Evolutionary conservation across 1,140 invertebrate genomes (phyloP).

Genomic region (Drosophila nigrodunni): DNA sequence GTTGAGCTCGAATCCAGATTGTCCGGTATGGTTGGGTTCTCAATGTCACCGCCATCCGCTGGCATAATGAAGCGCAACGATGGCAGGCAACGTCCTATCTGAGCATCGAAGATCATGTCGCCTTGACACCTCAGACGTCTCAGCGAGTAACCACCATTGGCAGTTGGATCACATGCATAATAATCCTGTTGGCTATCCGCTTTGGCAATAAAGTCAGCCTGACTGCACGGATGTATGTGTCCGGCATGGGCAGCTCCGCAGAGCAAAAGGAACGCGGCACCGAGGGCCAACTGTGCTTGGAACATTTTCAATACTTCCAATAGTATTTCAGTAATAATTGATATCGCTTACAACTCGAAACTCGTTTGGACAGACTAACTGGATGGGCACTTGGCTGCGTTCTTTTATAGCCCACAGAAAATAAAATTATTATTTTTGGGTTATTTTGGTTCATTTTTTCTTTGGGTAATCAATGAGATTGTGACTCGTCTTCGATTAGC

Average conservation of each 20-base stretch:
- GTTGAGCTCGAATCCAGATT: slow-evolving; percentile 42
- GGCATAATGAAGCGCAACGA: not conserved
- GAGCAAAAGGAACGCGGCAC: slow-evolving; percentile 13
- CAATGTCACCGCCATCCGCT: slow-evolving; percentile 61
- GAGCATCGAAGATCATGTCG: slow-evolving; percentile 42
- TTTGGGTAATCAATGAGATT: slow-evolving; percentile 2
- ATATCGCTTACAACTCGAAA: slow-evolving; percentile 39
- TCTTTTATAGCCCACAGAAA: slow-evolving; percentile 66
- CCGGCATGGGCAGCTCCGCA: slow-evolving; percentile 14
- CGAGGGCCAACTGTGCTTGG: slow-evolving; percentile 15
- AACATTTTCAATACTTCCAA: slow-evolving; percentile 13
- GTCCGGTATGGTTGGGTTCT: slow-evolving; percentile 62
- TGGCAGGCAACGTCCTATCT: slow-evolving; percentile 33
- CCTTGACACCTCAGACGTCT: slow-evolving; percentile 43
- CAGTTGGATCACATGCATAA: slow-evolving; percentile 42
- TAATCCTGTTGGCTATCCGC: slow-evolving; percentile 50
- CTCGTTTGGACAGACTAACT: slow-evolving; percentile 70
- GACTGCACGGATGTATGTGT: slow-evolving; percentile 29
- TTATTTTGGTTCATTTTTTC: not conserved
- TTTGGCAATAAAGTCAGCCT: slow-evolving; percentile 44
- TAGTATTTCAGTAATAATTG: not conserved
- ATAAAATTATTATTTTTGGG: not conserved
- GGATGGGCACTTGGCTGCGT: slow-evolving; percentile 37
- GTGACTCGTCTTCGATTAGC: slow-evolving; percentile 29
- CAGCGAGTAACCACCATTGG: slow-evolving; percentile 44